Evolutionary conservation across 2,888 invertebrate species (phyloP).

Genomic region (Hydriomena furcata): DNA sequence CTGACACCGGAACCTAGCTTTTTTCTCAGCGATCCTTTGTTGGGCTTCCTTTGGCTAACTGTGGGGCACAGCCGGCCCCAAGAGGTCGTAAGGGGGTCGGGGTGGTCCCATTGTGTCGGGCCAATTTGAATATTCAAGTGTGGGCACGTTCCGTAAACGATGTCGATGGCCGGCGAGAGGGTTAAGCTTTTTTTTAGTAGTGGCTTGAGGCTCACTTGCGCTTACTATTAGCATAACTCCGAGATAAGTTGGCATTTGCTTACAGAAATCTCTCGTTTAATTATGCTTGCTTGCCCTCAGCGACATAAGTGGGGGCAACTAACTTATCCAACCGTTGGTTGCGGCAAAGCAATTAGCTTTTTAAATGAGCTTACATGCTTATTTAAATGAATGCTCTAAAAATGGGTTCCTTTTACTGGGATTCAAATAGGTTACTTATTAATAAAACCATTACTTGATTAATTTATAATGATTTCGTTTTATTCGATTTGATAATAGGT

Average conservation of each 20-base stretch:
- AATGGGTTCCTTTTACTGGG: not conserved
- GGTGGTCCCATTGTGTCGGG: slow-evolving; percentile 57
- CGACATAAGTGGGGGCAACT: not conserved
- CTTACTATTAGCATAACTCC: not conserved
- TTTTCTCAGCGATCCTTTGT: slow-evolving; percentile 70
- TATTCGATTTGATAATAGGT: no score
- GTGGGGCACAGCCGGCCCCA: slow-evolving; percentile 47
- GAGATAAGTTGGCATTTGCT: not conserved
- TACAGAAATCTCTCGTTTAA: not conserved
- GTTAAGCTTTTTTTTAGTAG: slow-evolving; percentile 38
- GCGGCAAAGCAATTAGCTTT: slow-evolving; percentile 39
- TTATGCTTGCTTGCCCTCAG: not conserved
- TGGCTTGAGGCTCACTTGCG: slow-evolving; percentile 15
- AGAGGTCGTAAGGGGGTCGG: slow-evolving; percentile 39
- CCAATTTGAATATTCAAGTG: slow-evolving; percentile 77
- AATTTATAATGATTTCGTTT: no score
- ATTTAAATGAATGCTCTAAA: slow-evolving; percentile 2
- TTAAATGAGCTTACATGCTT: slow-evolving; percentile 14
- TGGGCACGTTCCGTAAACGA: slow-evolving; percentile 61
- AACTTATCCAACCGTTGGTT: slow-evolving; percentile 18
- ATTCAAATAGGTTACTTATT: not conserved
- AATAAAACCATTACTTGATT: no score
- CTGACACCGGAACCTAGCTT: slow-evolving; percentile 74
- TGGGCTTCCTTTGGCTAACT: slow-evolving; percentile 59
- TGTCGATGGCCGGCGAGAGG: slow-evolving; percentile 50